Percentiles rank a stretch among this genome's conserved stretches.
Evolutionary conservation across 2,888 invertebrate species (phyloP).

Genomic region (Lepas anatifera): DNA sequence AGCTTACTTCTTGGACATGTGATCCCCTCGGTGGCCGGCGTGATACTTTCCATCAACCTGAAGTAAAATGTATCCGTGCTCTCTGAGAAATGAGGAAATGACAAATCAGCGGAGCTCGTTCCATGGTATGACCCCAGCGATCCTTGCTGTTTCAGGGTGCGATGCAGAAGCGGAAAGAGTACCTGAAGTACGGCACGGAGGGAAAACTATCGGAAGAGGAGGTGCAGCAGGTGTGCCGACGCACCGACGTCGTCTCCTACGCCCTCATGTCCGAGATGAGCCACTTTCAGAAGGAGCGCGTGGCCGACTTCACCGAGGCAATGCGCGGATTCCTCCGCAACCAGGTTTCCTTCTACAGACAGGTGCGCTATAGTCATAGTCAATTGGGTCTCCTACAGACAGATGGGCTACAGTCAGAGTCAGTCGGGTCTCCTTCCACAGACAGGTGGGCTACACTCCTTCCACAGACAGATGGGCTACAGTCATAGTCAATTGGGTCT

Average conservation of each 20-base stretch:
- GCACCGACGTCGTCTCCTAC: constrained; percentile 86
- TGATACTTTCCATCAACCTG: too few relatives aligned
- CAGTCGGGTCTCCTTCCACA: neutral
- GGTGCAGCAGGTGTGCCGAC: constrained; percentile 61
- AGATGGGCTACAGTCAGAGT: neutral
- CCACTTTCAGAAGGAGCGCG: constrained; percentile 79
- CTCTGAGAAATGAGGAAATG: too few relatives aligned
- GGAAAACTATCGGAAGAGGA: constrained; percentile 70
- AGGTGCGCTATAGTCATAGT: constrained; percentile 33
- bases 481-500: neutral
- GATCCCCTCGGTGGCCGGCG: too few relatives aligned
- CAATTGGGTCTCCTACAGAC: too few relatives aligned
- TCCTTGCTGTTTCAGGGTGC: constrained; percentile 48
- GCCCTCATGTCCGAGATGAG: constrained; percentile 86
- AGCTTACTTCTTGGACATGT: too few relatives aligned
- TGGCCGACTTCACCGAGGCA: constrained; percentile 68
- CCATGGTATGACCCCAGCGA: too few relatives aligned
- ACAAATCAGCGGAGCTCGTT: too few relatives aligned
- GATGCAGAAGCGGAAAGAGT: constrained; percentile 76
- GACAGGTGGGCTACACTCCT: neutral
- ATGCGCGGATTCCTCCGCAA: constrained; percentile 75
- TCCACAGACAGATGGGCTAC: too few relatives aligned
- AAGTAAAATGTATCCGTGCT: too few relatives aligned
- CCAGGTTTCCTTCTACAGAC: constrained; percentile 85
- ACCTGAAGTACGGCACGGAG: constrained; percentile 61